Conservation (phyloP, 2,797 vertebrate species). For the Tangara arthus region DNA sequence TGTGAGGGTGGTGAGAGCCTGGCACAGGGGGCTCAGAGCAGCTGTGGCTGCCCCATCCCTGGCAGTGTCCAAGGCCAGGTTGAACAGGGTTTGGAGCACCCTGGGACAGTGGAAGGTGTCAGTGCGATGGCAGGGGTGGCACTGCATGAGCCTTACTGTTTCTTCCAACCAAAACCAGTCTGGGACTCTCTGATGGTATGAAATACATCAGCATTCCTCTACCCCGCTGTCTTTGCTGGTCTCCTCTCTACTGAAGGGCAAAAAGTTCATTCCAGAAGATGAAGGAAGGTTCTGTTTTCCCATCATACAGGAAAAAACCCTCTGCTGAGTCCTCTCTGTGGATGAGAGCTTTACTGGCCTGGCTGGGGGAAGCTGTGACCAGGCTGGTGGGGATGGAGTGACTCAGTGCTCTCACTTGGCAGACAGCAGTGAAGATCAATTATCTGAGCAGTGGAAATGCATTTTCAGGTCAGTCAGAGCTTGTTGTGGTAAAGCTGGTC, state of each 20-base stretch:
- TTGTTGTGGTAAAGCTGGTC: neutral
- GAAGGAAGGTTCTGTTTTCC: neutral
- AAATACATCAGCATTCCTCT: neutral
- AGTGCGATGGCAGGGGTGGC: neutral
- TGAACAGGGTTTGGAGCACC: neutral
- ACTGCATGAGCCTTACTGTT: neutral
- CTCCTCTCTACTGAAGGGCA: neutral
- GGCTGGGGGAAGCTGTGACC: neutral
- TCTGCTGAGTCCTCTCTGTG: neutral
- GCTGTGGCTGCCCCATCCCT: neutral
- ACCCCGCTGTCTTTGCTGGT: neutral
- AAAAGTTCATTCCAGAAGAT: neutral
- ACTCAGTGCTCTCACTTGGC: constrained; percentile 12
- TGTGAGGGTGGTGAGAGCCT: accelerated
- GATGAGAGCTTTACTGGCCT: neutral
- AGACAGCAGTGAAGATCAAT: neutral
- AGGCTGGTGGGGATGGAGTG: neutral
- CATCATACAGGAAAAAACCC: neutral
- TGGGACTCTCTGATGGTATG: neutral
- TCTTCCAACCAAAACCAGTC: neutral
- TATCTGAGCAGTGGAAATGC: neutral
- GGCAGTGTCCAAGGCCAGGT: accelerated
- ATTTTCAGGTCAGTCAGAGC: constrained; percentile 4
- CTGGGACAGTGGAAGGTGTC: neutral
- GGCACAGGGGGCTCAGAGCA: neutral